Conservation (phyloP, 2,113 vertebrate species). For the Chinchilla lanigera region DNA sequence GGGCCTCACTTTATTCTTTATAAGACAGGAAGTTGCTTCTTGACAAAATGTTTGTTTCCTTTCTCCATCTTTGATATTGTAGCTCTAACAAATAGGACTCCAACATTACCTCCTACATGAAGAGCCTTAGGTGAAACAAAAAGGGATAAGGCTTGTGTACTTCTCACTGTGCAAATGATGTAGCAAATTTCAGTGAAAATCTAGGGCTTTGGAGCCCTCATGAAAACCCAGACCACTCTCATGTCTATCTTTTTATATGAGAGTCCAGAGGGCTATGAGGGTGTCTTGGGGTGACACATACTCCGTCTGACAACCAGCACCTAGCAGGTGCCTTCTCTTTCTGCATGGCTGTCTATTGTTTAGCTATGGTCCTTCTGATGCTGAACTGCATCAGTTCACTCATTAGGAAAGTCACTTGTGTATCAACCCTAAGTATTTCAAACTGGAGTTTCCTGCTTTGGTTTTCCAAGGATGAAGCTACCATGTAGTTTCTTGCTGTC, state of each 20-base stretch:
- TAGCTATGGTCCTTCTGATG: neutral
- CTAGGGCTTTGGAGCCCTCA: neutral
- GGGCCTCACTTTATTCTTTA: neutral
- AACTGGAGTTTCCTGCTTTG: neutral
- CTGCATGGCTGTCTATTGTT: neutral
- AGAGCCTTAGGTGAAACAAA: neutral
- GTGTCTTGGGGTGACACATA: neutral
- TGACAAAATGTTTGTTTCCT: neutral
- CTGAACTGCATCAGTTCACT: neutral
- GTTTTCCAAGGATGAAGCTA: neutral
- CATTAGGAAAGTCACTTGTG: neutral
- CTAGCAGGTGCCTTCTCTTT: neutral
- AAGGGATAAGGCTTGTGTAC: neutral
- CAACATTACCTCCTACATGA: neutral
- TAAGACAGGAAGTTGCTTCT: neutral
- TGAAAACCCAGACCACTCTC: neutral
- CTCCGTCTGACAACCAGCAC: neutral
- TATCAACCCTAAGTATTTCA: neutral
- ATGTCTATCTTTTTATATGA: neutral
- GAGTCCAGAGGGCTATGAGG: neutral
- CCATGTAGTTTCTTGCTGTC: neutral
- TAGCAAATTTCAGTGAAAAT: neutral
- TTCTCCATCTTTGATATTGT: neutral
- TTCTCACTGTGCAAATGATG: neutral
- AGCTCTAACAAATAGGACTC: neutral